Conservation (phyloP, 1,140 invertebrate genomes). For the Armadillidium nasatum region DNA sequence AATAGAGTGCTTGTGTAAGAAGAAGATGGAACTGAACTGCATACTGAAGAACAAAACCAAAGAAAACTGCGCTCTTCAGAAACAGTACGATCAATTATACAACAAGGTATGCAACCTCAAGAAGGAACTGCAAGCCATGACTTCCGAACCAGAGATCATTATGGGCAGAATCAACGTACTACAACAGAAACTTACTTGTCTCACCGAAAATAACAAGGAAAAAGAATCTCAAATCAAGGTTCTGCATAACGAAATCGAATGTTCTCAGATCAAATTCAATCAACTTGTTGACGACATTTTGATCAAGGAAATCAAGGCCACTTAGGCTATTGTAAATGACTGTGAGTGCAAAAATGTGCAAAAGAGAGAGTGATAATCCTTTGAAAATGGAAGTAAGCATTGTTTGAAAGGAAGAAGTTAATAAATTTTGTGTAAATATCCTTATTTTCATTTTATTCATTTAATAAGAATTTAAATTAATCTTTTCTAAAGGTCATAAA, state of each 20-base stretch:
- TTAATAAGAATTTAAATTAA: too few species aligned
- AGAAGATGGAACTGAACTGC: background rate
- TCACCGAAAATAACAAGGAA: background rate
- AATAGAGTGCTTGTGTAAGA: background rate
- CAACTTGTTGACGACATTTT: background rate
- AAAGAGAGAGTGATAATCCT: too few species aligned
- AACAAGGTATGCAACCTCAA: background rate
- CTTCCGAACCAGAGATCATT: background rate
- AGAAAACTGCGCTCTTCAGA: background rate
- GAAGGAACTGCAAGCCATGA: background rate
- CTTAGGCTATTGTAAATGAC: background rate
- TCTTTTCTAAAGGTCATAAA: too few species aligned
- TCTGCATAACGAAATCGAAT: background rate
- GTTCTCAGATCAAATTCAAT: background rate
- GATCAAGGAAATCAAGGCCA: background rate
- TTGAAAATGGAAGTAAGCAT: too few species aligned
- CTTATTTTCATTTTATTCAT: too few species aligned
- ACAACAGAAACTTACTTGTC: background rate
- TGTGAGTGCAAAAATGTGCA: slow-evolving; percentile 4
- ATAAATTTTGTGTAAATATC: too few species aligned
- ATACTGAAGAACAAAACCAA: background rate
- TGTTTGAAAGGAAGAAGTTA: too few species aligned
- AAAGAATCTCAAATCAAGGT: background rate
- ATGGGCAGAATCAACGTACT: slow-evolving; percentile 1
- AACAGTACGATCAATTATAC: background rate